A percentile compares a stretch with the other conserved stretches of the same genome.
Evolutionary conservation across 53 echinoderm and acorn worm species (phyloP).

Genomic region (Pentamera pediparva): DNA sequence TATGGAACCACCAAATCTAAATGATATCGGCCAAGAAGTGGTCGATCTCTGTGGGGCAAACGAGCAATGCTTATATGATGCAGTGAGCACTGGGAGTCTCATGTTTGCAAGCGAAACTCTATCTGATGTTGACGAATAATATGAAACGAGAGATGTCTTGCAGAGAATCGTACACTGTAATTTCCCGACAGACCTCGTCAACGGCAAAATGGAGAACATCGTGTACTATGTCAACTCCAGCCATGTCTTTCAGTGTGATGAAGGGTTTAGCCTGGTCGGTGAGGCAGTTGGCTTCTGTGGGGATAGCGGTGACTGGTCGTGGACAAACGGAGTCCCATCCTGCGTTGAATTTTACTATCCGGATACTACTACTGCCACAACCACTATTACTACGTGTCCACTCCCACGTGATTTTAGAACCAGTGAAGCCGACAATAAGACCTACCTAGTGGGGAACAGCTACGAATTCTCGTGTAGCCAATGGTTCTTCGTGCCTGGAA

Average conservation of each 20-base stretch:
- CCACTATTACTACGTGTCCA: too few species aligned
- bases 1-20: slow-evolving; percentile 28
- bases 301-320: not conserved
- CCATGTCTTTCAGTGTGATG: not conserved
- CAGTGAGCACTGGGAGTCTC: slow-evolving; percentile 31
- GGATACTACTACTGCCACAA: too few species aligned
- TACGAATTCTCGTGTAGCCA: too few species aligned
- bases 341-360: too few species aligned
- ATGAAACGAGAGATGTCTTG: slow-evolving; percentile 4
- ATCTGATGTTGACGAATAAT: not conserved
- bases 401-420: too few species aligned
- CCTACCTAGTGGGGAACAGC: too few species aligned
- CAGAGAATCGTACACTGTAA: slow-evolving; percentile 45
- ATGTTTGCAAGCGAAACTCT: slow-evolving; percentile 47
- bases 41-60: slow-evolving; percentile 33
- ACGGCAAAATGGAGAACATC: slow-evolving; percentile 14
- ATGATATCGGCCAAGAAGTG: slow-evolving; percentile 33
- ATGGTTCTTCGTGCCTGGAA: too few species aligned
- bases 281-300: not conserved
- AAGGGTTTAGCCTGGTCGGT: not conserved
- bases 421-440: too few species aligned
- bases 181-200: slow-evolving; percentile 22
- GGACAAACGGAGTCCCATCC: too few species aligned
- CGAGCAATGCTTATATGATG: slow-evolving; percentile 41
- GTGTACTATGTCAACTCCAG: slow-evolving; percentile 20